These are phyloP conservation scores for Atherinomorus stipes DNA, from an alignment of 2,113 vertebrate genomes.

Conservation along the genomic window DNA sequence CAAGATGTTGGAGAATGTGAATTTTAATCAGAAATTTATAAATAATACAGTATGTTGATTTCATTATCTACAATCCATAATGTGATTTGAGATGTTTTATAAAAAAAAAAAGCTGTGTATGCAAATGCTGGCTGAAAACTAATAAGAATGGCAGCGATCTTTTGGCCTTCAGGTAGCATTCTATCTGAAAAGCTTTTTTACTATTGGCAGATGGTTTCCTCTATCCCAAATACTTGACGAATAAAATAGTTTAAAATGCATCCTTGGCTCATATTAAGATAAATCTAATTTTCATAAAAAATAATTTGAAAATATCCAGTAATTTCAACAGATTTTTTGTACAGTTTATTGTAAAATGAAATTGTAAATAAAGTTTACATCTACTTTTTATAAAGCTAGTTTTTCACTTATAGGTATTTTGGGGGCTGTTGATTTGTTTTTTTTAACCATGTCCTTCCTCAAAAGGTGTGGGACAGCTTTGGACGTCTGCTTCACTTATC, in stretches of 20 bases:
- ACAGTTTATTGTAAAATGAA: neutral
- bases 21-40: too few relatives aligned
- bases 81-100: too few relatives aligned
- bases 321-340: neutral
- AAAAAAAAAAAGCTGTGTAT: neutral
- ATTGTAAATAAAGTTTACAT: neutral
- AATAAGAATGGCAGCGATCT: neutral
- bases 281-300: neutral
- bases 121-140: neutral
- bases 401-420: neutral
- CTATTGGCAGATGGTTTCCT: neutral
- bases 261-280: neutral
- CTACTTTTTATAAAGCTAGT: neutral
- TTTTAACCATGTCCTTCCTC: conserved; percentile 13
- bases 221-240: neutral
- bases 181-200: neutral
- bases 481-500: conserved; percentile 88
- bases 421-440: neutral
- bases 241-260: neutral
- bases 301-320: neutral
- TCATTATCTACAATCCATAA: too few relatives aligned
- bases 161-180: neutral
- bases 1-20: too few relatives aligned
- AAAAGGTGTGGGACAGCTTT: conserved; percentile 96
- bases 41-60: too few relatives aligned